phyloP scores from a whole-genome alignment of 1,140 invertebrate species.

The Meloidogyne exigua region DNA sequence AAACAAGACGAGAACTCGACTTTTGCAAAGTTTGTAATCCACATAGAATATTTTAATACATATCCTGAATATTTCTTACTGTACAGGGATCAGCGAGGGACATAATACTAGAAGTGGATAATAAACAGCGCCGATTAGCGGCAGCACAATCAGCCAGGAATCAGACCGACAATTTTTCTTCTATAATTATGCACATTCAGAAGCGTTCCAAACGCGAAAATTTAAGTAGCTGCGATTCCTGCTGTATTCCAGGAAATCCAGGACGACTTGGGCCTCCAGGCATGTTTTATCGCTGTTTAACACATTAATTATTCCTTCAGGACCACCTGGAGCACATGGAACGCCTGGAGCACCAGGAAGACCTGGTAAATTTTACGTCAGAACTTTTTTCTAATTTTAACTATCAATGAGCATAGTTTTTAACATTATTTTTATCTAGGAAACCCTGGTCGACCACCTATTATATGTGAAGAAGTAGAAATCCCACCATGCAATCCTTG shows the following conservation, averaged over 20 bases:
- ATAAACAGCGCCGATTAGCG: slow-evolving; percentile 27
- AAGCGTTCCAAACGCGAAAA: slow-evolving; percentile 22
- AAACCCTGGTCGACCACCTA: slow-evolving; percentile 46
- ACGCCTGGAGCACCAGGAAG: slow-evolving; percentile 40
- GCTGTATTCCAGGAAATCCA: slow-evolving; percentile 55
- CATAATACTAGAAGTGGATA: slow-evolving; percentile 46
- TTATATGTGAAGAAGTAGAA: slow-evolving; percentile 61
- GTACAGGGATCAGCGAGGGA: slow-evolving; percentile 52
- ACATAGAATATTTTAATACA: background rate
- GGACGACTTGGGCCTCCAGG: slow-evolving; percentile 24
- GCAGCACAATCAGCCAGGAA: background rate
- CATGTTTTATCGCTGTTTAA: background rate
- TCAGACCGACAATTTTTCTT: slow-evolving; percentile 10
- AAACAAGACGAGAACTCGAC: slow-evolving; percentile 59
- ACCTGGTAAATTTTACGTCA: slow-evolving; percentile 25
- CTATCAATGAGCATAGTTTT: too few species aligned
- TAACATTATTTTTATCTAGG: slow-evolving; percentile 2
- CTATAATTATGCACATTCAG: slow-evolving; percentile 12
- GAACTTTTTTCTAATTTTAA: too few species aligned
- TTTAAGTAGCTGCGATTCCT: slow-evolving; percentile 30
- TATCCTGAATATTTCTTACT: too few species aligned
- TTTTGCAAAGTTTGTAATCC: slow-evolving; percentile 60
- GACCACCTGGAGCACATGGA: slow-evolving; percentile 16
- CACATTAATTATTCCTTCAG: slow-evolving; percentile 28
- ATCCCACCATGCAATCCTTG: slow-evolving; percentile 60